Conservation (phyloP, 2,888 invertebrate species). For the Tenthredo notha region DNA sequence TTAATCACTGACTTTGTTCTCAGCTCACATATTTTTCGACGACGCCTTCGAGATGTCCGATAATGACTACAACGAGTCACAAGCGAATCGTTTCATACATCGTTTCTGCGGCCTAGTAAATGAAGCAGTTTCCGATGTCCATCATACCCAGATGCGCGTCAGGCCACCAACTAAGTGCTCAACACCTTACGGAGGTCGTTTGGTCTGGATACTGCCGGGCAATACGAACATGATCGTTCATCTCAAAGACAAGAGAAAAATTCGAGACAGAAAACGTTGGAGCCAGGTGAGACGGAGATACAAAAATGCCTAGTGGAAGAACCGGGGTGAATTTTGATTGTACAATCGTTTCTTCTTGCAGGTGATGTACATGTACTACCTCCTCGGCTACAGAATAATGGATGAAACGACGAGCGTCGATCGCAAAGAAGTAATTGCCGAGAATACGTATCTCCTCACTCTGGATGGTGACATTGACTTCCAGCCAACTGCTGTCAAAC, state of each 20-base stretch:
- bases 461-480: constrained; percentile 95
- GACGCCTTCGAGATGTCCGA: constrained; percentile 87
- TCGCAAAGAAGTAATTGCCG: constrained; percentile 85
- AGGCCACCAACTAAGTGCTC: constrained; percentile 87
- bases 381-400: constrained; percentile 90
- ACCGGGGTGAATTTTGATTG: not conserved
- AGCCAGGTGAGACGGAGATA: constrained; percentile 84
- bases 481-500: constrained; percentile 88
- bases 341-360: constrained; percentile 63
- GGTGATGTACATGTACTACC: constrained; percentile 97
- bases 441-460: constrained; percentile 91
- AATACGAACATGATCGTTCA: constrained; percentile 92
- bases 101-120: constrained; percentile 87
- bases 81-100: constrained; percentile 91
- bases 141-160: constrained; percentile 77
- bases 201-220: constrained; percentile 92
- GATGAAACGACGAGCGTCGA: constrained; percentile 82
- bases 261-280: constrained; percentile 95
- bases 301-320: not conserved
- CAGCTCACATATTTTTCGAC: constrained; percentile 92
- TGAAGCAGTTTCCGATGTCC: constrained; percentile 87
- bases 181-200: constrained; percentile 92
- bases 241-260: constrained; percentile 93
- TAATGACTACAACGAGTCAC: constrained; percentile 85
- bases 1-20: constrained; percentile 55